Percentiles rank a stretch among this genome's conserved stretches.
Evolutionary conservation across 2,888 invertebrate genomes (phyloP).

Genomic region (Gymnocheta viridis): DNA sequence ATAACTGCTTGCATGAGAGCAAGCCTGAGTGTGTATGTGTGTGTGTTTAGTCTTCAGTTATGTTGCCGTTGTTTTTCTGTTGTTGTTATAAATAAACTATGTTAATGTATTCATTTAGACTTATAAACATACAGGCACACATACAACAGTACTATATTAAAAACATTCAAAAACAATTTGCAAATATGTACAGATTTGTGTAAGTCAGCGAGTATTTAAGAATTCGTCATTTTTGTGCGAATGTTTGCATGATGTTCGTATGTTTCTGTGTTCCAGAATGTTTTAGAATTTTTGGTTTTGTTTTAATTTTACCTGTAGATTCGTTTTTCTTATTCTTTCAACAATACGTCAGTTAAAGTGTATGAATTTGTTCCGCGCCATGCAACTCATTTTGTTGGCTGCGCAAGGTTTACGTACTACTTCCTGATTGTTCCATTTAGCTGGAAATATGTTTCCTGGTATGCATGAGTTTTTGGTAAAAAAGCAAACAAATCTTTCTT

Average conservation of each 20-base stretch:
- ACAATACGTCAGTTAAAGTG: neutral
- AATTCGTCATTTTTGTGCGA: neutral
- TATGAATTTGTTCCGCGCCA: neutral
- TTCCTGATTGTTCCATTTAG: neutral
- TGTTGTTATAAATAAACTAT: constrained; percentile 46
- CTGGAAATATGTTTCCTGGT: neutral
- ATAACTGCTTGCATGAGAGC: neutral
- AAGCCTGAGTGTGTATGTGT: neutral
- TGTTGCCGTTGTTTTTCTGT: constrained; percentile 1
- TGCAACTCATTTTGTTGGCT: neutral
- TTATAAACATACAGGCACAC: neutral
- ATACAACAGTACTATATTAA: neutral
- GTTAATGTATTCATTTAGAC: constrained; percentile 63
- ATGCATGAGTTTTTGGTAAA: too few relatives aligned
- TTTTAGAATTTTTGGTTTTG: neutral
- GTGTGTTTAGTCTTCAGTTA: neutral
- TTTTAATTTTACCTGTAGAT: constrained; percentile 60
- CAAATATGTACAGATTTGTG: neutral
- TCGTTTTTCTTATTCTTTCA: constrained; percentile 5
- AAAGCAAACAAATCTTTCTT: too few relatives aligned
- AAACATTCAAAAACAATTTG: neutral
- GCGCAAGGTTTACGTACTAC: neutral
- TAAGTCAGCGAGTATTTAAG: neutral
- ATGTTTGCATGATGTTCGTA: neutral
- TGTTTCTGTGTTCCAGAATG: neutral